Evolutionary conservation across 2,113 vertebrate genomes (phyloP).

Genomic region (Pomatostomus ruficeps): DNA sequence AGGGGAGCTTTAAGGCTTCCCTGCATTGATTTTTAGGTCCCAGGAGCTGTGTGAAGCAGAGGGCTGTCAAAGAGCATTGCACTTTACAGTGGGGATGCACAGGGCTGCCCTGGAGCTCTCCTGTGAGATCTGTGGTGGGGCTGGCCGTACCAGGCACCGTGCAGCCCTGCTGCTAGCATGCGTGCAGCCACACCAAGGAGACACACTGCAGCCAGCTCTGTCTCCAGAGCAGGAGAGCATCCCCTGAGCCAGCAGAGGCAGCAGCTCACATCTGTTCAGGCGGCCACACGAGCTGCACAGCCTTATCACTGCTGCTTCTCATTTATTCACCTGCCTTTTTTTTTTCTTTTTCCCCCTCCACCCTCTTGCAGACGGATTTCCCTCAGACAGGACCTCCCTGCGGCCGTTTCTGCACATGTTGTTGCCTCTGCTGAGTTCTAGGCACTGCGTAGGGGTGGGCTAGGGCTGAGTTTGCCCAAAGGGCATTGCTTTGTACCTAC

Average conservation of each 20-base stretch:
- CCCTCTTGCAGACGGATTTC: not conserved
- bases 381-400: not conserved
- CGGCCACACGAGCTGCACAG: not conserved
- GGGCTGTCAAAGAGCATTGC: not conserved
- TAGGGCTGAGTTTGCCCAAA: conserved; percentile 1
- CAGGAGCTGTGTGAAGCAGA: not conserved
- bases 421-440: not conserved
- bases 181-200: not conserved
- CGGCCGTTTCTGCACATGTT: fast-evolving
- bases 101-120: not conserved
- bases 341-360: not conserved
- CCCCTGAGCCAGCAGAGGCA: not conserved
- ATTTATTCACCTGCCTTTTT: conserved; percentile 29
- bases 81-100: fast-evolving
- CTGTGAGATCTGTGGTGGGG: fast-evolving
- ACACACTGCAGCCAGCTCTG: not conserved
- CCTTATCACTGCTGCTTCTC: not conserved
- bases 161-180: not conserved
- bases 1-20: not conserved
- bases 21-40: not conserved
- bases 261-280: not conserved
- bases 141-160: fast-evolving
- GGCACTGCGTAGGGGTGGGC: not conserved
- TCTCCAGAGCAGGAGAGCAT: not conserved
- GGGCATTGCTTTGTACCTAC: conserved; percentile 49